Evolutionary conservation across 2,888 invertebrate species (phyloP).

Genomic region (Plusia festucae): DNA sequence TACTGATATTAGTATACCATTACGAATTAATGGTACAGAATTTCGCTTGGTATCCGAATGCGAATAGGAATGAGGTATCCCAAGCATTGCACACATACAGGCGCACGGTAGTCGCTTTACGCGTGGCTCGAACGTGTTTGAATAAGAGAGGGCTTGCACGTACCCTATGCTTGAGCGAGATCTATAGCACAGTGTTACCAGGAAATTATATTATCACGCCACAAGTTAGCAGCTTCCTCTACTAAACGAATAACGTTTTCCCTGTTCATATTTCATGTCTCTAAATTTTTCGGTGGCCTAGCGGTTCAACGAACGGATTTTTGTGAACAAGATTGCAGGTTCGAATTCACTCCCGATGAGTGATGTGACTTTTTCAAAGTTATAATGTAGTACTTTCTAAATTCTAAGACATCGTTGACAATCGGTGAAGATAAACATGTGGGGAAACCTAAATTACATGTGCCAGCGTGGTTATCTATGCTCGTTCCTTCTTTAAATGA

Average conservation of each 20-base stretch:
- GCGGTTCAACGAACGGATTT: too few relatives aligned
- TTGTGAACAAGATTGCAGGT: too few relatives aligned
- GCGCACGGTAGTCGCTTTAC: not conserved
- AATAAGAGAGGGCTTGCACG: not conserved
- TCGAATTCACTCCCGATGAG: too few relatives aligned
- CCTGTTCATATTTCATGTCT: too few relatives aligned
- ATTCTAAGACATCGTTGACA: too few relatives aligned
- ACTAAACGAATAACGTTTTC: not conserved
- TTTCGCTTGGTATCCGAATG: not conserved
- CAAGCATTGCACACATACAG: not conserved
- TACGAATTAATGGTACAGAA: not conserved
- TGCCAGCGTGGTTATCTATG: too few relatives aligned
- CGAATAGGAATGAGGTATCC: not conserved
- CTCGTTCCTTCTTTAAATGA: too few relatives aligned
- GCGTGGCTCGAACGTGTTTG: not conserved
- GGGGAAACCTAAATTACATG: too few relatives aligned
- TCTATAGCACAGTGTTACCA: not conserved
- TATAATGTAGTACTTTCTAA: too few relatives aligned
- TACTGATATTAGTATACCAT: not conserved
- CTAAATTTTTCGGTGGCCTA: too few relatives aligned
- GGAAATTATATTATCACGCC: not conserved
- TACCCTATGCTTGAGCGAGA: not conserved
- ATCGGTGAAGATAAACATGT: too few relatives aligned
- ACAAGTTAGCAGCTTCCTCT: not conserved
- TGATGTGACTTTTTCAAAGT: too few relatives aligned